Base-by-base conservation (phyloP, 2,888 invertebrate species). In the Pyrrhia umbra region DNA sequence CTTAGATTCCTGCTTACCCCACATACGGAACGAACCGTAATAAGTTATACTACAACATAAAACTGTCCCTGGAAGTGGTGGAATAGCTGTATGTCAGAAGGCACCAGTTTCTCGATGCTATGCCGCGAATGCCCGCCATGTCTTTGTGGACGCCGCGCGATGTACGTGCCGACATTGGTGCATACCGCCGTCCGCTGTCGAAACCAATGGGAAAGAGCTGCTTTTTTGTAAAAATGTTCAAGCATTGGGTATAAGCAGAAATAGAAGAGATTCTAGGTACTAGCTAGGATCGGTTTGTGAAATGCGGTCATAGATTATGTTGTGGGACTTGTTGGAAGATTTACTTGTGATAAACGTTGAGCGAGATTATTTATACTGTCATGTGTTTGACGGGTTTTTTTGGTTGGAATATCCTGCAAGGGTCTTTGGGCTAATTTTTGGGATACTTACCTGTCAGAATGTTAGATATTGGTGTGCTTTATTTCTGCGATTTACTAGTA, bases 31-130 rank as follows among this genome's bases (percentile, higher is more conserved):
- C 25, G 34, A 39, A 18, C 8, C 16, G 20, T 47, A n/a, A 45
- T n/a, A 15, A 47, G 21, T 23, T 43, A 30, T 49, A 23, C 27
- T 88, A 78, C 67, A 64, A 88, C 90, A 92, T 92, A 88, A 91
- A 79, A 77, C 86, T 80, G 77, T 91, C 91, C 91, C 65, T 74
- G 67, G 82, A 87, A 89, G 91, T 92, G 91, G 89, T 83, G 86
- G 92, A 90, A 93, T 92, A 90, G 92, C 88, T 90, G 92, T 92
- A 90, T 88, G 77, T 85, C 85, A 87, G 84, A 87, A 79, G 82
- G 85, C 87, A 88, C 87, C 87, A 80, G 69, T 73, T 85, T 90
- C 91, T 85, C 72, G 75, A 87, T 86, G 92, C 86, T 92, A 95
- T 95, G 88, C 91, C 73, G 84, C 80, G 84, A 89, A 94, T 93